phyloP scores from a whole-genome alignment of 1,140 invertebrate genomes.

The Heliconius melpomene region DNA sequence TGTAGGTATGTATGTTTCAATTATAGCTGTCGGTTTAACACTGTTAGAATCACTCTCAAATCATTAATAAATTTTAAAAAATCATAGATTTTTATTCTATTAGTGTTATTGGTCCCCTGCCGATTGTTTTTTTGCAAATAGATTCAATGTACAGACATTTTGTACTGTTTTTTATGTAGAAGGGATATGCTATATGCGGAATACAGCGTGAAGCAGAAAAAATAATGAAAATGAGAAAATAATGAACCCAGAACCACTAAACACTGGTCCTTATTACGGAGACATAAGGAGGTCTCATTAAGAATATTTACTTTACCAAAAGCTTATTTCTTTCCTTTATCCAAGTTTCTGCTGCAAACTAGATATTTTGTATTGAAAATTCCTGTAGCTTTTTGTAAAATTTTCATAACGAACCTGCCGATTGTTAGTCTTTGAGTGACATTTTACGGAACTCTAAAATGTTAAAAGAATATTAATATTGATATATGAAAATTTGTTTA shows the following conservation, averaged over 20 bases:
- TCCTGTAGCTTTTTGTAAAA: neutral
- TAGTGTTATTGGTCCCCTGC: too few relatives aligned
- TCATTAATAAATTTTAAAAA: too few relatives aligned
- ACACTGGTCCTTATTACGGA: neutral
- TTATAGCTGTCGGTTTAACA: neutral
- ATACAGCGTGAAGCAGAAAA: neutral
- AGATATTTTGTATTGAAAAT: slow-evolving; percentile 9
- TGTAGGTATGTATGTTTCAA: neutral
- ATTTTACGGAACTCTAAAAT: neutral
- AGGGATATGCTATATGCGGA: too few relatives aligned
- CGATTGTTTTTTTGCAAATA: too few relatives aligned
- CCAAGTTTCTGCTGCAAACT: slow-evolving; percentile 3
- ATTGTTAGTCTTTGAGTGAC: slow-evolving; percentile 10
- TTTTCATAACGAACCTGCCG: slow-evolving; percentile 1
- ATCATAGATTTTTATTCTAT: too few relatives aligned
- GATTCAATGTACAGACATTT: too few relatives aligned
- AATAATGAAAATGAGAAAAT: neutral
- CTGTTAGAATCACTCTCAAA: neutral
- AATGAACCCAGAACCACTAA: neutral
- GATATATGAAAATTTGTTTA: neutral
- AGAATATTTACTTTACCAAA: neutral
- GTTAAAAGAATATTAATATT: neutral
- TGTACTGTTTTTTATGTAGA: too few relatives aligned
- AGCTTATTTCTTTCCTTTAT: slow-evolving; percentile 7
- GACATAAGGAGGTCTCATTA: neutral